Base-by-base conservation (phyloP, 2,888 invertebrate species). In the Yponomeuta malinellus region DNA sequence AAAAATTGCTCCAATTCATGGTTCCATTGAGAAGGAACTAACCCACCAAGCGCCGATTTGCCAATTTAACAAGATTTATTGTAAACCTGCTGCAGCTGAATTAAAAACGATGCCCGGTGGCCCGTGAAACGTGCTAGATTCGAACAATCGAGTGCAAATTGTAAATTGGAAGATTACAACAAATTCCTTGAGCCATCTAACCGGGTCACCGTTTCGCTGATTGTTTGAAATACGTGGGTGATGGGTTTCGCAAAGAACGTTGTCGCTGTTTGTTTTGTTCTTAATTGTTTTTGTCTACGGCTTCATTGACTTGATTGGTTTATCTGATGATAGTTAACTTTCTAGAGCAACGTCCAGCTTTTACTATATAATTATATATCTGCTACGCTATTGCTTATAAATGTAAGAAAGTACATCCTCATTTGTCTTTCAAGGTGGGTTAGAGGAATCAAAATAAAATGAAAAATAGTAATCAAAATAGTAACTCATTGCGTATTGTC, bases 121-220 rank as follows among this genome's bases (percentile, higher is more conserved):
- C 77, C 75, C 77, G 80, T 76, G 76, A 76, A 72, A 72, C 70
- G 71, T 64, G 43, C 72, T 68, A 48, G 68, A 64, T 52, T 71
- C 63, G 67, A 71, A 72, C 72, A 71, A 74, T 73, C 73, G 72
- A 29, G 70, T 67, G 75, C 82, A 79, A 84, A 87, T 85, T 52
- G 76, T 82, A 80, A 84, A 87, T 85, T 85, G 82, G 78, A 82
- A 79, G 84, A 86, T 87, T 85, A 82, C 79, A 79, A 82, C 81
- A 78, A 83, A 82, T 77, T 79, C 77, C 70, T 75, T 74, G 37
- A 73, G 77, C 52, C 6, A 43, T 12, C 52, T 59, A 83, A 81
- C 78, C 78, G 74, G 84, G 86, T 85, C 87, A 83, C 73, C 82
- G 81, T 75, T 72, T 73, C 67, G 70, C 71, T 69, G 71, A 67